Base-by-base conservation (phyloP, 2,113 vertebrate species). In the Callospermophilus lateralis region DNA sequence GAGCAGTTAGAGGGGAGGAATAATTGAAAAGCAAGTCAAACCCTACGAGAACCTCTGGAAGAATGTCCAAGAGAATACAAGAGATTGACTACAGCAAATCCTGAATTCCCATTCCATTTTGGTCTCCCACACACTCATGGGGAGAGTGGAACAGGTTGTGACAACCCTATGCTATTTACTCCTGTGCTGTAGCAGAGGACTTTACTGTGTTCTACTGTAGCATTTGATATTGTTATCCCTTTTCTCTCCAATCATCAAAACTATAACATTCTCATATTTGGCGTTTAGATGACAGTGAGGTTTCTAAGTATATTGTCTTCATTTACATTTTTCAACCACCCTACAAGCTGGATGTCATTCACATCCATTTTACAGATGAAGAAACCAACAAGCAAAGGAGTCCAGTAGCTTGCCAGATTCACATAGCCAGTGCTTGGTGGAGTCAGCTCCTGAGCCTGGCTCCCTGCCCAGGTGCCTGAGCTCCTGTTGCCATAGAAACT, bases 401-500 rank as follows among this genome's bases (percentile, higher is more conserved):
- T 58, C 61, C 16, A 63, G 53, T 20, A 83, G 28, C 58, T 84
- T 74, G n/a, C 28, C 30, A 83, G 78, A 30, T 37, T 74, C 39
- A n/a, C 79, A 72, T 11, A 42, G 76, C 85, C 94, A 67, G 48
- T 17, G 11, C 13, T 0, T 39, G 26, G 4, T 10, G 28, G 55
- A 79, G 19, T n/a, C 63, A 86, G 87, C 58, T 15, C 63, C 63
- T 34, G 34, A 72, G 32, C 37, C 67, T 42, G 39, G 22, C 37
- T 22, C 51, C 45, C 17, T 68, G 73, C 7, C 16, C 37, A 1
- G 65, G n/a, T 80, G 58, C 58, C 87, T 15, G 63, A 70, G 37
- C 37, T 77, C 28, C 76, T 32, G 94, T 81, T 92, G 89, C 53
- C 63, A 72, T 78, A 51, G 90, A 89, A 84, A 89, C 58, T 32